phyloP scores from a whole-genome alignment of 1,140 invertebrate species.

The Bombus sibiricus region DNA sequence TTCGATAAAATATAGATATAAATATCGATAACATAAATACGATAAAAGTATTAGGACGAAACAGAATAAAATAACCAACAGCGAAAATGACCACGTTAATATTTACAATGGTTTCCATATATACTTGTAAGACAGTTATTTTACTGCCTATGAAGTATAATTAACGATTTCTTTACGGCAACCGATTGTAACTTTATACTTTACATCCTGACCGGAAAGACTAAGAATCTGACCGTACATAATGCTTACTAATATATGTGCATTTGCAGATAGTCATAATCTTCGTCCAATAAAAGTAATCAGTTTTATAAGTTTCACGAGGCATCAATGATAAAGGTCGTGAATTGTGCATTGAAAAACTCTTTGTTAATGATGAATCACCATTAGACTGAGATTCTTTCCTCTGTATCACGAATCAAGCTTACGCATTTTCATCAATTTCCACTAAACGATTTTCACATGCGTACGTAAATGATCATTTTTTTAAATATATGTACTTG shows the following conservation, averaged over 20 bases:
- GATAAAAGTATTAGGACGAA: background rate
- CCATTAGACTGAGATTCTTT: background rate
- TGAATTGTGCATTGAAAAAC: slow-evolving; percentile 34
- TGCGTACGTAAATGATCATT: background rate
- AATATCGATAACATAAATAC: no score
- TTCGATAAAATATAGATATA: no score
- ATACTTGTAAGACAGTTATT: background rate
- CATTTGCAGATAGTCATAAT: slow-evolving; percentile 31
- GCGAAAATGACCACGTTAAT: background rate
- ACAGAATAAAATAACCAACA: no score
- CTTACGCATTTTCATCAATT: background rate
- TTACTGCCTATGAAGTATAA: background rate
- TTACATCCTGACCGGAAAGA: background rate
- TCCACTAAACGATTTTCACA: background rate
- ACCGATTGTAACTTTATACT: background rate
- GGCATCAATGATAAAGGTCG: background rate
- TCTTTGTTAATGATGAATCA: slow-evolving; percentile 11
- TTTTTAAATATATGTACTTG: no score
- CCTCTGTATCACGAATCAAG: background rate
- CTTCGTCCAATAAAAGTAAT: slow-evolving; percentile 30
- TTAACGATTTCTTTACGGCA: slow-evolving; percentile 4
- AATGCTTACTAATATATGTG: background rate
- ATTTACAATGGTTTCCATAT: background rate
- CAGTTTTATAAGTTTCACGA: slow-evolving; percentile 14
- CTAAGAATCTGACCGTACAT: slow-evolving; percentile 5